Percentiles rank a stretch among this genome's conserved stretches.
These are phyloP conservation scores for Microdon myrmicae DNA, from an alignment of 2,888 invertebrate species.

Conservation along the genomic window DNA sequence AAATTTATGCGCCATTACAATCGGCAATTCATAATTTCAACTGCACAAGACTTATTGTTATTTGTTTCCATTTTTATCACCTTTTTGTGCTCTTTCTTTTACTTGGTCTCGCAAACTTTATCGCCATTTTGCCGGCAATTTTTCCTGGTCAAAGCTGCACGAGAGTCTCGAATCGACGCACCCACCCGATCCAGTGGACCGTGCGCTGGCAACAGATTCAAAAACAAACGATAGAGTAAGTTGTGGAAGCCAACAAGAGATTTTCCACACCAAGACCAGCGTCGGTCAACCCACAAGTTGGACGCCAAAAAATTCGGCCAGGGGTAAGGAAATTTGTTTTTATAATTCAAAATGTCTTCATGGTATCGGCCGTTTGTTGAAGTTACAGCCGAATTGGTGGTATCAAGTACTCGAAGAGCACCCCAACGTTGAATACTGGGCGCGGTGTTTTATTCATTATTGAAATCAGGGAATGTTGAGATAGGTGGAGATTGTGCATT, in stretches of 20 bases:
- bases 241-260: slow-evolving; percentile 12
- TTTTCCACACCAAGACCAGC: slow-evolving; percentile 21
- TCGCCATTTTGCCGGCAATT: slow-evolving; percentile 6
- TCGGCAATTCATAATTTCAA: slow-evolving; percentile 22
- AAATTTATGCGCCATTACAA: slow-evolving; percentile 15
- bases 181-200: slow-evolving; percentile 25
- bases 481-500: no score
- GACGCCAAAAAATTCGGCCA: slow-evolving; percentile 3
- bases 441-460: no score
- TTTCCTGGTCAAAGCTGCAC: slow-evolving; percentile 18
- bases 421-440: no score
- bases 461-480: no score
- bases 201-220: slow-evolving; percentile 36
- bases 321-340: slow-evolving; percentile 20
- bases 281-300: no score
- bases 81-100: slow-evolving; percentile 15
- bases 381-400: no score
- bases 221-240: slow-evolving; percentile 23
- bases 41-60: slow-evolving; percentile 32
- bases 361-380: no score
- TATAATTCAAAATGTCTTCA: slow-evolving; percentile 13
- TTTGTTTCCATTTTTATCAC: slow-evolving; percentile 33
- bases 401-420: no score
- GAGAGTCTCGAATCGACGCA: slow-evolving; percentile 29
- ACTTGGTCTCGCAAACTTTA: slow-evolving; percentile 29